phyloP scores from a whole-genome alignment of 1,140 invertebrate genomes.

The Nephotettix cincticeps region DNA sequence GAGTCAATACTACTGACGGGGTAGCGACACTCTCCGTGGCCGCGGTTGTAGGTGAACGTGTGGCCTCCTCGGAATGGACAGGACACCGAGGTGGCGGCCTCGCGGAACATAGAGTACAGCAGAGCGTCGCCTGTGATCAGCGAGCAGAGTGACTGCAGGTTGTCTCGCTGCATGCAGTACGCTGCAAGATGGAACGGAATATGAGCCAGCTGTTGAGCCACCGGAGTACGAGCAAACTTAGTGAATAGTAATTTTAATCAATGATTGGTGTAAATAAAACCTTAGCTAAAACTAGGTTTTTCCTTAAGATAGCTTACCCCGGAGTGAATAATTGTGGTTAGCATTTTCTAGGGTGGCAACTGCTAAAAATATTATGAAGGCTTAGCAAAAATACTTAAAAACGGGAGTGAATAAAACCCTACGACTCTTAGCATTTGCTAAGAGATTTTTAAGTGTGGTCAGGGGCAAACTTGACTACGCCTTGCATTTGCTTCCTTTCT shows the following conservation, averaged over 20 bases:
- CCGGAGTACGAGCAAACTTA: no score
- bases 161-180: conserved; percentile 55
- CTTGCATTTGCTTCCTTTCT: background rate
- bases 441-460: background rate
- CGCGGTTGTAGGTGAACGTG: conserved; percentile 75
- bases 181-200: conserved; percentile 54
- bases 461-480: background rate
- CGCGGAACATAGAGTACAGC: conserved; percentile 71
- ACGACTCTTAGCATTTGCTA: background rate
- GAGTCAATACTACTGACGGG: conserved; percentile 61
- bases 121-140: conserved; percentile 68
- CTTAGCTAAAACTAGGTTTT: no score
- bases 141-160: conserved; percentile 60
- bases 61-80: conserved; percentile 76
- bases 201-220: no score
- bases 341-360: background rate
- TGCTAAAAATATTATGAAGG: background rate
- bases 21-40: conserved; percentile 76
- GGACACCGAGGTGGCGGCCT: conserved; percentile 61
- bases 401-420: background rate
- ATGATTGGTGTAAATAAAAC: no score
- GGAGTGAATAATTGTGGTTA: no score
- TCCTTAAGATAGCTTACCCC: no score
- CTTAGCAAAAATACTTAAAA: conserved; percentile 16
- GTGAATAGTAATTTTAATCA: no score